A percentile compares a stretch with the other conserved stretches of the same genome.
phyloP scores from a whole-genome alignment of 2,888 invertebrate genomes.

The Drosophila fungiperda region DNA sequence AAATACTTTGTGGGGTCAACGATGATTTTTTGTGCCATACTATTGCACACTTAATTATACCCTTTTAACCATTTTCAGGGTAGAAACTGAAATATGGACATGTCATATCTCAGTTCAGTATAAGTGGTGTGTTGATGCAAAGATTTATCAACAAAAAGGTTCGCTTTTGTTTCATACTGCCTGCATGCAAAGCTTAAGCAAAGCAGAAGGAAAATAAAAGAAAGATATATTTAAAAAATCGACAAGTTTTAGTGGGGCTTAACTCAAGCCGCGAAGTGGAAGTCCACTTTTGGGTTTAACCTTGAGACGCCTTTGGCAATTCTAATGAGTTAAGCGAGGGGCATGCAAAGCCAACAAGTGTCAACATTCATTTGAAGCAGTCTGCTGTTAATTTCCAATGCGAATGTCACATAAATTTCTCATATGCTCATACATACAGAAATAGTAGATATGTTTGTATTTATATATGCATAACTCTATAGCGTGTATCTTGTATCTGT shows the following conservation, averaged over 20 bases:
- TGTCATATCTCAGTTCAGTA: constrained; percentile 15
- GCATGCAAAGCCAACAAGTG: constrained; percentile 67
- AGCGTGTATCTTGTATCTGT: constrained; percentile 34
- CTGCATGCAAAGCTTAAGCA: constrained; percentile 17
- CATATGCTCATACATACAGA: constrained; percentile 51
- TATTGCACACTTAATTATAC: not conserved
- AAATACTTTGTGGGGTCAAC: not conserved
- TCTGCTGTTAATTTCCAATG: constrained; percentile 67
- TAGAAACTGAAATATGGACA: constrained; percentile 33
- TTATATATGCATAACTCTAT: constrained; percentile 42
- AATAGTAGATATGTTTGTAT: not conserved
- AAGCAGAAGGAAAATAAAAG: constrained; percentile 9
- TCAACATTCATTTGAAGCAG: constrained; percentile 75
- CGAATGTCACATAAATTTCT: constrained; percentile 71
- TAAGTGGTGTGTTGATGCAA: constrained; percentile 25
- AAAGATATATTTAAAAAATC: constrained; percentile 16
- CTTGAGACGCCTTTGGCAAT: constrained; percentile 55
- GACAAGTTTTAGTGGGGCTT: constrained; percentile 11
- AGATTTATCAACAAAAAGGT: constrained; percentile 52
- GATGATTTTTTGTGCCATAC: not conserved
- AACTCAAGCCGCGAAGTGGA: constrained; percentile 17
- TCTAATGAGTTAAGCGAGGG: constrained; percentile 62
- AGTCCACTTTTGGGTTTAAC: constrained; percentile 36
- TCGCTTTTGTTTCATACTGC: constrained; percentile 51
- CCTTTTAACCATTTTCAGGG: not conserved